Conservation (phyloP, 1,140 invertebrate species). For the Calephelis virginiensis region DNA sequence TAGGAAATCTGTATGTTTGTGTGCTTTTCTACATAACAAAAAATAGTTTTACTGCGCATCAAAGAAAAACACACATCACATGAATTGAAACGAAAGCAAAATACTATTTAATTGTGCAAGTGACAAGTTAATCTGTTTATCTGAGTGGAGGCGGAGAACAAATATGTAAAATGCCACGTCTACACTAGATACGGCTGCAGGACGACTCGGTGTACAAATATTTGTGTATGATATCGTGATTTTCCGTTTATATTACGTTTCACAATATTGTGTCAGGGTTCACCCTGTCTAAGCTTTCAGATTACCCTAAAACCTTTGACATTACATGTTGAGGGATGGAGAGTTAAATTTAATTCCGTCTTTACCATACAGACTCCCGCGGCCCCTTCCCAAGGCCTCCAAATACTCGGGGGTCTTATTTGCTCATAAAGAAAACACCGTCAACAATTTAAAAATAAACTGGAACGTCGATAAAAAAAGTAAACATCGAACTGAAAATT, state of each 20-base stretch:
- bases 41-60: neutral
- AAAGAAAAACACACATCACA: neutral
- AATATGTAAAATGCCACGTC: conserved; percentile 2
- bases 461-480: no score
- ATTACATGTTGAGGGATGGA: no score
- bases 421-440: no score
- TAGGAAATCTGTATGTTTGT: no score
- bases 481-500: no score
- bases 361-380: no score
- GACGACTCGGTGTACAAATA: conserved; percentile 6
- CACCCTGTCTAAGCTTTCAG: neutral
- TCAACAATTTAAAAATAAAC: no score
- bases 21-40: neutral
- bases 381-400: no score
- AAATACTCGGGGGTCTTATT: no score
- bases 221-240: conserved; percentile 11
- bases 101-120: neutral
- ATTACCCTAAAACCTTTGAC: neutral
- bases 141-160: neutral
- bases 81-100: neutral
- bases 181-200: neutral
- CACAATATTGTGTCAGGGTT: conserved; percentile 1
- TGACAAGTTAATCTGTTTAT: conserved; percentile 12
- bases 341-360: no score
- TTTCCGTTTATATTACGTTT: conserved; percentile 7